Evolutionary conservation across 2,888 invertebrate species (phyloP), one percentile per base, ranked within the genome.

Genomic region (Tricholauxania praeusta): DNA sequence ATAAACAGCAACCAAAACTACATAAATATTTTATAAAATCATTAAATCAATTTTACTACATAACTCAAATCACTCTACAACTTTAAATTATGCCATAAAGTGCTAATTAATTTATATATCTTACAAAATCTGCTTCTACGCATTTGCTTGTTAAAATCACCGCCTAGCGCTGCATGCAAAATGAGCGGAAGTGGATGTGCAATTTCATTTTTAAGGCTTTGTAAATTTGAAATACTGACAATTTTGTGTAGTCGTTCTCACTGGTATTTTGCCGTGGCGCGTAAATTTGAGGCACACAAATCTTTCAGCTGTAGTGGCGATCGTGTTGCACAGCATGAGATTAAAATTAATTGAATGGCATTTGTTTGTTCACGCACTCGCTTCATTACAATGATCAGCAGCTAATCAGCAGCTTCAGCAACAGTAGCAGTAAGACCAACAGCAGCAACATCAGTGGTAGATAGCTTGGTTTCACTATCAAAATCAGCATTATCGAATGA

Each of bases 321-420:
- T 47, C 55, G 28, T 39, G 32, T 55, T 52, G 64, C 65, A 10
- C 65, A 57, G 64, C 71, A 48, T 64, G 65, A 10, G 49, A 28
- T 17, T 55, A 59, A 19, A 71, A 65, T 51, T 71, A 71, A 71
- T 65, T 71, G 65, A 71, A 71, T 71, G 65, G 17, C 47, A 65
- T 71, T 71, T 71, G 71, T 65, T 71, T 53, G 57, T 48, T 67
- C 48, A 59, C 49, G n/a, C n/a, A n/a, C n/a, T n/a, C n/a, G n/a
- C n/a, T n/a, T n/a, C n/a, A n/a, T n/a, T n/a, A n/a, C n/a, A n/a
- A n/a, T n/a, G n/a, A n/a, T n/a, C n/a, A n/a, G n/a, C n/a, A 14
- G 52, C 22, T 63, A 63, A 63, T 5, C 48, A 17, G 47, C 17
- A 17, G 12, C 19, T 8, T 12, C 14, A 14, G 12, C 15, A 17